Base-by-base conservation (phyloP, 64 coral and sea anemone genomes). In the Montipora foliosa region DNA sequence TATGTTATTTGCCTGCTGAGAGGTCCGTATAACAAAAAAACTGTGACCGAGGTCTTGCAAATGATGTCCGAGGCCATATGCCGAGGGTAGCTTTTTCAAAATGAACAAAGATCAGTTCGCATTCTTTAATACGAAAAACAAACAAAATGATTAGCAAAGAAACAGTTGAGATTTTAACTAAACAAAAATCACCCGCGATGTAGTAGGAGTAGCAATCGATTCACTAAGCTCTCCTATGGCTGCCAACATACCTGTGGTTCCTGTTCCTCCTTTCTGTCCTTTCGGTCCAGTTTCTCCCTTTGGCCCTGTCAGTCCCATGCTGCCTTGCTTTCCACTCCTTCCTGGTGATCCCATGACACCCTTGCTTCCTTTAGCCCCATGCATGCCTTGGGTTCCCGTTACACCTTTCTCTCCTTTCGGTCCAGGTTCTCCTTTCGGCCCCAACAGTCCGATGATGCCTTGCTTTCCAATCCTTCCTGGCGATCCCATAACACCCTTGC, bases 271-370 rank as follows among this genome's bases (percentile, higher is more conserved):
- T 22, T 71, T 71, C 14, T 12, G 0, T 15, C 67, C 67, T 14
- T 71, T 71, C 5, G 14, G 2, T 12, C 67, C 67, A 12, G 67
- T 0, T 2, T 71, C 67, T 6, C 67, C 67, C 0, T 71, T 71
- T 0, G 0, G 67, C 67, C 67, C 67, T 0, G 0, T 0, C 14
- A 14, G 0, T 6, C 20, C 53, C 0, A 11, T 8, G 0, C 0
- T 57, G 6, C 53, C 53, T 57, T 11, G 53, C 11, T 57, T 11
- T 16, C 67, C 67, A 6, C 20, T 12, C 67, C 5, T 71, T 12
- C 67, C 67, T 19, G 10, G 67, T 12, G 67, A 19, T 71, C 67
- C 67, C 5, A 19, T 12, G 5, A 15, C 67, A 22, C 67, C 67
- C 20, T 22, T 22, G 67, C 14, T 6, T 71, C 67, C 67, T 71